Evolutionary conservation across 37 sponge, comb jelly and placozoan genomes (phyloP), one percentile per base, ranked within the genome.

Genomic region (Haliclona indistincta): DNA sequence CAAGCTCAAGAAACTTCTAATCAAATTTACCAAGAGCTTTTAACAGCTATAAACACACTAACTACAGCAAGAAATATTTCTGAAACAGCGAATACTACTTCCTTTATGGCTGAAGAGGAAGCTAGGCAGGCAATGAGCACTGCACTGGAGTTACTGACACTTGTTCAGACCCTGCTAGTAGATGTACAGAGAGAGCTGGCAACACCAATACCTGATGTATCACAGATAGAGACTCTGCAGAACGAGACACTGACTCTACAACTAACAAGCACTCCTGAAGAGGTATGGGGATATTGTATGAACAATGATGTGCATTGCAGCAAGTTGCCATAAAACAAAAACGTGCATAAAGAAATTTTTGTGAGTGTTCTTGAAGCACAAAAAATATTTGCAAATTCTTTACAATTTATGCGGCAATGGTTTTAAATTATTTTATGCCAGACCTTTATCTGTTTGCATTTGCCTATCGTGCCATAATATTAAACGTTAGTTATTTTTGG

Each of bases 201-300:
- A 34, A 28, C 7, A 4, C 67, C 37, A 11, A 37, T 74, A 38
- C 23, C 63, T 34, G 54, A 68, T 70, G 62, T 75, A 0, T 54
- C 67, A 28, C 47, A 52, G 30, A 86, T 86, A 51, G 81, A 53
- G 35, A 37, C 20, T 2, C 32, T 74, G 4, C 68, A 67, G 66
- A 68, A 76, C 22, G 43, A 71, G 70, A 86, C 87, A 0, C 65
- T 86, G 35, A 47, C 71, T 15, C 68, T 82, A 3, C 52, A 29
- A 30, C 67, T 75, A 25, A 58, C 6, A 20, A 11, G 25, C 6
- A 58, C 60, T n/a, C 28, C 28, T 58, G 60, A 58, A 58, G 60
- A 58, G 25, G 60, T 58, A 58, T n/a, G 25, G 13, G 13, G 13
- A 47, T 47, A 17, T 17, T 47, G 13, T 47, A 47, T n/a, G n/a